Conservation (phyloP, 1,140 invertebrate species). For the Rhyacophila brunnea region DNA sequence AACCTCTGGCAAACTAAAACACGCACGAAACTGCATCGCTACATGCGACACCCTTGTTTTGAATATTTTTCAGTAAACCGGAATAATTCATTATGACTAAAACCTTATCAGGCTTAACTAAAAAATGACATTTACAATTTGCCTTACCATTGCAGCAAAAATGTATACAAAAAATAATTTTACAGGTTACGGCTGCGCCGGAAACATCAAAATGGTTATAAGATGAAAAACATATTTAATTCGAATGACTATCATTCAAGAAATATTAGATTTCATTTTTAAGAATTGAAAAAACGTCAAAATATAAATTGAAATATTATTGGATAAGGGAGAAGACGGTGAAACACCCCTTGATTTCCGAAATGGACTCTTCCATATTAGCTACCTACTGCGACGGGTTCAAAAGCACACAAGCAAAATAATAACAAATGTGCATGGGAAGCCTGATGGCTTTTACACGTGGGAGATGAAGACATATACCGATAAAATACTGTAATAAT, state of each 20-base stretch:
- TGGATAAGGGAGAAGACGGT: constrained; percentile 15
- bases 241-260: background rate
- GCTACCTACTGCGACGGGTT: constrained; percentile 40
- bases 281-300: background rate
- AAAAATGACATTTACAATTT: too few relatives aligned
- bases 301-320: background rate
- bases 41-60: too few relatives aligned
- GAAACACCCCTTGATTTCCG: constrained; percentile 26
- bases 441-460: constrained; percentile 52
- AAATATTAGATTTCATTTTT: background rate
- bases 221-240: background rate
- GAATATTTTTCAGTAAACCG: too few relatives aligned
- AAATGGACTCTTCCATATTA: constrained; percentile 40
- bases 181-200: too few relatives aligned
- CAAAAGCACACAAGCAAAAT: constrained; percentile 59
- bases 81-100: too few relatives aligned
- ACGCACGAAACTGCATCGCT: constrained; percentile 2
- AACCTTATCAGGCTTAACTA: too few relatives aligned
- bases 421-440: constrained; percentile 63
- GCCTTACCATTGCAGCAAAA: too few relatives aligned
- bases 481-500: constrained; percentile 37
- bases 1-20: constrained; percentile 29
- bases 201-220: too few relatives aligned
- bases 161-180: too few relatives aligned
- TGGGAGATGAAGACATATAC: constrained; percentile 44